A percentile compares a stretch with the other conserved stretches of the same genome.
phyloP scores from a whole-genome alignment of 30 jellyfish, hydroid and myxozoan species.

The Hydractinia echinata region DNA sequence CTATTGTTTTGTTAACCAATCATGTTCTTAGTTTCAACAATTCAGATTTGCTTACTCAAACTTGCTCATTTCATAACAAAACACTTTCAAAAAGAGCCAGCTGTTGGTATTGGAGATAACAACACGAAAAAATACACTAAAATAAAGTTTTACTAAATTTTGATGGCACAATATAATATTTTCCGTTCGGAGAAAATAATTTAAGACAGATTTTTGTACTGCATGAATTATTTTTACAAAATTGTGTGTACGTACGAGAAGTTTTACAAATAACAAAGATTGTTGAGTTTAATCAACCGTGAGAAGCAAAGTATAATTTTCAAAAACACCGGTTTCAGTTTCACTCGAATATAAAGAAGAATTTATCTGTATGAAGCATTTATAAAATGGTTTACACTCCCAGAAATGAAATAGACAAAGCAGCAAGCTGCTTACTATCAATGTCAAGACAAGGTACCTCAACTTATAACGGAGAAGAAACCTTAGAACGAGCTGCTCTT shows the following conservation, averaged over 20 bases:
- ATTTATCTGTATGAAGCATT: too few relatives aligned
- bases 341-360: too few relatives aligned
- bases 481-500: conserved; percentile 65
- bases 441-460: background rate
- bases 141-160: background rate
- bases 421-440: conserved; percentile 22
- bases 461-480: conserved; percentile 25
- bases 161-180: conserved; percentile 1
- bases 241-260: too few relatives aligned
- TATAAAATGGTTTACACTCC: too few relatives aligned
- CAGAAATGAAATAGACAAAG: conserved; percentile 1
- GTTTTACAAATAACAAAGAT: too few relatives aligned
- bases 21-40: conserved; percentile 3
- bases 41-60: background rate
- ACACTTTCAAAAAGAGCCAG: conserved; percentile 32
- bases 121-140: background rate
- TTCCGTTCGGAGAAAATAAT: background rate
- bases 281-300: too few relatives aligned
- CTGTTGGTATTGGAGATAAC: conserved; percentile 39
- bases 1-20: conserved; percentile 34
- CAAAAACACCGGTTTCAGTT: too few relatives aligned
- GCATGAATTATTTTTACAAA: too few relatives aligned
- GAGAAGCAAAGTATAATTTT: too few relatives aligned
- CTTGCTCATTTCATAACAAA: conserved; percentile 27
- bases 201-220: too few relatives aligned